A percentile compares a stretch with the other conserved stretches of the same genome.
Evolutionary conservation across 2,888 invertebrate genomes (phyloP).

Genomic region (Flexamia atlantica): DNA sequence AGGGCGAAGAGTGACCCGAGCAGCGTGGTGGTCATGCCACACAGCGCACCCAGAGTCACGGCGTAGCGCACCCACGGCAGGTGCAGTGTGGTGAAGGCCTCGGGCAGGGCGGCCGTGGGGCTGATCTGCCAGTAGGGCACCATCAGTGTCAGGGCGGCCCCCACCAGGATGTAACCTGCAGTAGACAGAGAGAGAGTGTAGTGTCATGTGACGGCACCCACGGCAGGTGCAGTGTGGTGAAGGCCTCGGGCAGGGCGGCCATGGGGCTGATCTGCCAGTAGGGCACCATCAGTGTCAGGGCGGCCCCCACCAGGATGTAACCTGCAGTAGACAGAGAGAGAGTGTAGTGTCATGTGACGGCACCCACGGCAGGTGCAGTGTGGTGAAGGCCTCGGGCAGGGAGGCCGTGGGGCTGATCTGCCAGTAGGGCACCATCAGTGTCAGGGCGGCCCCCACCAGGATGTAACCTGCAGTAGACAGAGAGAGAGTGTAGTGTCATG

Average conservation of each 20-base stretch:
- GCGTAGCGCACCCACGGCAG: slow-evolving; percentile 91
- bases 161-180: slow-evolving; percentile 85
- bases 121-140: slow-evolving; percentile 87
- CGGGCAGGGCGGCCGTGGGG: slow-evolving; percentile 88
- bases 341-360: too few species aligned
- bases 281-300: slow-evolving; percentile 89
- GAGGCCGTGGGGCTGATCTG: slow-evolving; percentile 87
- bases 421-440: slow-evolving; percentile 88
- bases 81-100: slow-evolving; percentile 86
- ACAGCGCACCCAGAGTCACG: slow-evolving; percentile 89
- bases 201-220: too few species aligned
- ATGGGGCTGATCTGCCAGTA: slow-evolving; percentile 85
- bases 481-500: too few species aligned
- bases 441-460: slow-evolving; percentile 88
- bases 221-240: slow-evolving; percentile 84
- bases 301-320: slow-evolving; percentile 90
- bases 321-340: too few species aligned
- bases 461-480: slow-evolving; percentile 82
- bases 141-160: slow-evolving; percentile 89
- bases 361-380: slow-evolving; percentile 88
- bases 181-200: too few species aligned
- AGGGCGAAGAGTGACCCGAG: slow-evolving; percentile 92
- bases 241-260: slow-evolving; percentile 89
- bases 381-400: slow-evolving; percentile 88
- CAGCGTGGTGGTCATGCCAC: slow-evolving; percentile 94